These are phyloP conservation scores for Stegodyphus dumicola DNA, from an alignment of 1,140 invertebrate species.

Conservation along the genomic window DNA sequence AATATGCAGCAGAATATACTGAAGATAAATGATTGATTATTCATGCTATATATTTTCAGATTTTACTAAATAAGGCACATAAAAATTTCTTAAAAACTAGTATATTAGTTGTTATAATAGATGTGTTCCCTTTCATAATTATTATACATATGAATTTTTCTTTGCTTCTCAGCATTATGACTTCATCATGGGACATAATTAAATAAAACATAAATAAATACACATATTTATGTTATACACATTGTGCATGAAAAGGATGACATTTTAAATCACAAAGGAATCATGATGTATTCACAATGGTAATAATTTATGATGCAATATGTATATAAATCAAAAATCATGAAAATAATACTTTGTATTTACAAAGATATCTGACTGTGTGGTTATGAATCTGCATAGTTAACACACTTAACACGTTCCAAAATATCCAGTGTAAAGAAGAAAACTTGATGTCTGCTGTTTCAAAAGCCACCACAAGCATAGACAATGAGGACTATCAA, in stretches of 20 bases:
- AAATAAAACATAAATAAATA: neutral
- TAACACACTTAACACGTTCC: conserved; percentile 17
- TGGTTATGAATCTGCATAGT: neutral
- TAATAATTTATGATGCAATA: conserved; percentile 44
- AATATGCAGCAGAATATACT: too few relatives aligned
- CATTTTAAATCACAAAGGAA: conserved; percentile 6
- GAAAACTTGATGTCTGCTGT: neutral
- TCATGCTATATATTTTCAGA: too few relatives aligned
- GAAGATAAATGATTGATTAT: too few relatives aligned
- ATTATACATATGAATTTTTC: too few relatives aligned
- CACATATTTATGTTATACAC: neutral
- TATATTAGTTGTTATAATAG: too few relatives aligned
- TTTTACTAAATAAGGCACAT: too few relatives aligned
- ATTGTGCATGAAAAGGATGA: neutral
- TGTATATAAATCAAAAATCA: conserved; percentile 20
- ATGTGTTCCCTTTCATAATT: too few relatives aligned
- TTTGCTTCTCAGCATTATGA: too few relatives aligned
- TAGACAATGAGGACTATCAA: conserved; percentile 52
- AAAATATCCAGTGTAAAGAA: neutral
- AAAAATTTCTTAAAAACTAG: too few relatives aligned
- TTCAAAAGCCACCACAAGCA: conserved; percentile 34
- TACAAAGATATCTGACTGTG: conserved; percentile 30
- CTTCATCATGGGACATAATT: too few relatives aligned
- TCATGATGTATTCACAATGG: conserved; percentile 12
- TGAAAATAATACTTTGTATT: conserved; percentile 26